Evolutionary conservation across 2,797 vertebrate genomes (phyloP), one percentile per base, ranked within the genome.

Genomic region (Moxostoma hubbsi): DNA sequence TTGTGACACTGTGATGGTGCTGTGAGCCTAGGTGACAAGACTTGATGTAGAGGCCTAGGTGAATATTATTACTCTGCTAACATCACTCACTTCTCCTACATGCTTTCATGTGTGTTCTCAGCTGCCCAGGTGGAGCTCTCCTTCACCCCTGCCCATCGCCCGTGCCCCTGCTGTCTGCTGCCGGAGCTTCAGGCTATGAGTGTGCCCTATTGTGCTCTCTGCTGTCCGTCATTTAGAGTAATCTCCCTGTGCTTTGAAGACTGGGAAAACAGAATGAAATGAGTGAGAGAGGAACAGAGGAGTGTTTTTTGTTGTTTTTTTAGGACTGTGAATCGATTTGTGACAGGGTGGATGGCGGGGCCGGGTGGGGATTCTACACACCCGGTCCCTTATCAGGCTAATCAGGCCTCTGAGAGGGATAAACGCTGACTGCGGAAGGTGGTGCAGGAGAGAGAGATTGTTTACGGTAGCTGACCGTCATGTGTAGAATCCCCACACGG

Each of bases 161-260:
- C 9, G 9, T 43, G 63, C 63, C 55, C 59, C 63, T n/a, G 61
- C 66, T 62, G 73, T 65, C 61, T 54, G 16, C 10, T 12, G 50
- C 15, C 7, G 11, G 50, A 45, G 68, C 63, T 67, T 49, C 65
- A 18, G 62, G 43, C 51, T 54, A 36, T 46, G 50, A 68, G 50
- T 46, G 62, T 57, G 69, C 83, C 55, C 36, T 59, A 18, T 59
- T 43, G 46, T 63, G 18, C 16, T 76, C 58, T 77, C n/a, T 61
- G 7, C 36, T 80, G 57, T 18, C 64, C 78, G 61, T 45, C 67
- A 78, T 78, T 81, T 75, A 67, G 66, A 84, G 45, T 79, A 84
- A 83, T 81, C 53, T 69, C 66, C n/a, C 43, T 51, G 12, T 72
- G 13, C 15, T 64, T 45, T 70, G 9, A 9, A 72, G 47, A 66